Conservation (phyloP, 1,140 invertebrate genomes). For the Campoletis sonorensis region DNA sequence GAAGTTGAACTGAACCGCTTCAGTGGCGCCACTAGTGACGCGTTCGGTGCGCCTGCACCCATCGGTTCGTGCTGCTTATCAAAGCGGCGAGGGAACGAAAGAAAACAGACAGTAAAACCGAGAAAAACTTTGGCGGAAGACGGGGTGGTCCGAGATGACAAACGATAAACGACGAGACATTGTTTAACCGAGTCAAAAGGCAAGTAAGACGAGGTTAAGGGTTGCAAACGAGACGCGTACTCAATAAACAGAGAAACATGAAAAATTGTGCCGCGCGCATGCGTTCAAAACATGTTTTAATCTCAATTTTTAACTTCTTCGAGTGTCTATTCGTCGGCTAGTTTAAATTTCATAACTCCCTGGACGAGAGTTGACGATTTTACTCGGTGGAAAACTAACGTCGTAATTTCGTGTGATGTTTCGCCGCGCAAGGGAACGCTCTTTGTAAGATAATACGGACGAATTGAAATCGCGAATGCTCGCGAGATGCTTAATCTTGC, state of each 20-base stretch:
- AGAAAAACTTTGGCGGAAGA: not conserved
- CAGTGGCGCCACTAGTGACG: not conserved
- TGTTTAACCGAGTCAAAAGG: not conserved
- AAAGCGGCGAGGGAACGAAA: not conserved
- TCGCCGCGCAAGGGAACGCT: not conserved
- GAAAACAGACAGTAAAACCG: not conserved
- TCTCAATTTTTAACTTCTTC: not conserved
- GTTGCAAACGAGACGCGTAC: not conserved
- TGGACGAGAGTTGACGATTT: constrained; percentile 5
- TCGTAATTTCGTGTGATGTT: constrained; percentile 27
- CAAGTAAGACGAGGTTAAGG: not conserved
- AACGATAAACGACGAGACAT: not conserved
- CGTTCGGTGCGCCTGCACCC: too few relatives aligned
- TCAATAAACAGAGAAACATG: not conserved
- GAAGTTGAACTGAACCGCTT: not conserved
- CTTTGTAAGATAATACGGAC: constrained; percentile 6
- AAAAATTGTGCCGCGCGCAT: not conserved
- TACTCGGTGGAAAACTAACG: constrained; percentile 16
- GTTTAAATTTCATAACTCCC: constrained; percentile 19
- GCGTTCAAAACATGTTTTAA: not conserved
- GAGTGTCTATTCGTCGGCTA: not conserved
- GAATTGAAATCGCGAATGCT: constrained; percentile 29
- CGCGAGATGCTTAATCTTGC: constrained; percentile 22
- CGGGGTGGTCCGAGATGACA: constrained; percentile 17
- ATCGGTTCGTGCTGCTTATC: too few relatives aligned